A percentile compares a stretch with the other conserved stretches of the same genome.
phyloP scores from a whole-genome alignment of 1,140 invertebrate species.

The Pseudomyrmex flavicornis region DNA sequence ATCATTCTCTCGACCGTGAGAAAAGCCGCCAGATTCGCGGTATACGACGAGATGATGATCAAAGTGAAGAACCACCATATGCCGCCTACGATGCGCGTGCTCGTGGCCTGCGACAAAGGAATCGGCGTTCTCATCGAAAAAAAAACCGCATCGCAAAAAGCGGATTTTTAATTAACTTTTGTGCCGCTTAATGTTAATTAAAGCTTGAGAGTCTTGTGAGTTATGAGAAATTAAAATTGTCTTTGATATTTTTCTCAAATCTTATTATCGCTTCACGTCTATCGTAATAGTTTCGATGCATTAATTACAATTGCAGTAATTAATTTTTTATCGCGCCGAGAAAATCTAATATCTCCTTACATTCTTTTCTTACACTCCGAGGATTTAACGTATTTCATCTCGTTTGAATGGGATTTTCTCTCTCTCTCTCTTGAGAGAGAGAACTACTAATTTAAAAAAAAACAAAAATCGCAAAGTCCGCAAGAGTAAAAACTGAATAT shows the following conservation, averaged over 20 bases:
- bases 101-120: slow-evolving; percentile 86
- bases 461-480: neutral
- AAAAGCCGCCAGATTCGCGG: slow-evolving; percentile 95
- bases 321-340: slow-evolving; percentile 18
- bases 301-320: slow-evolving; percentile 27
- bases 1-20: slow-evolving; percentile 94
- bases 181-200: neutral
- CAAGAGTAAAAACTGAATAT: neutral
- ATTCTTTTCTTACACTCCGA: neutral
- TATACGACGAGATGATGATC: slow-evolving; percentile 95
- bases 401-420: neutral
- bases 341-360: slow-evolving; percentile 15
- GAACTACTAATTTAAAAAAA: slow-evolving; percentile 36
- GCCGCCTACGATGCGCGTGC: slow-evolving; percentile 90
- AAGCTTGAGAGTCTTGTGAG: too few species aligned
- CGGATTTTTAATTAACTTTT: neutral
- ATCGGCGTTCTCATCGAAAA: neutral
- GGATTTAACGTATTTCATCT: slow-evolving; percentile 32
- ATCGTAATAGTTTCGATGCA: neutral
- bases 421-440: neutral
- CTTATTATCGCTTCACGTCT: too few species aligned
- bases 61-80: slow-evolving; percentile 97
- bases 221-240: too few species aligned
- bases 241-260: too few species aligned
- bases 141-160: neutral